Evolutionary conservation across 2,888 invertebrate species (phyloP), one percentile per base, ranked within the genome.

Genomic region (Agapostemon virescens): DNA sequence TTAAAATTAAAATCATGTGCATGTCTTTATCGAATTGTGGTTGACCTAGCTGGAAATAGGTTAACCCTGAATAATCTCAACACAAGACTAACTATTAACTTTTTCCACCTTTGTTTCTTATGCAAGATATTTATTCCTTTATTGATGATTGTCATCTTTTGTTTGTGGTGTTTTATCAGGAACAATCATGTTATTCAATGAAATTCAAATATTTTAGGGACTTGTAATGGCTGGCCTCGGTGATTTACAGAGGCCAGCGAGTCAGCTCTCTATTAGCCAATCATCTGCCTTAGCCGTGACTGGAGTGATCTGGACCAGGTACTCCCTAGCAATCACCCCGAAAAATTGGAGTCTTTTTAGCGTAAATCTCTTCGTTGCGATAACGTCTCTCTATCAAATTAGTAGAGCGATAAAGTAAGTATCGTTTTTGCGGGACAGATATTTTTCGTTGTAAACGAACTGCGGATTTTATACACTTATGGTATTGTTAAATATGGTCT

Each of bases 351-450:
- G 96, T 89, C 94, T 99, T 11, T 98, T 99, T 91, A 96, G 97
- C 87, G 99, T 99, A 11, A 99, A 99, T 93, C 94, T 98, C 9
- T 99, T 99, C 93, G 98, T 99, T n/a, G 98, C 96, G 3, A 88
- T 95, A 3, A 98, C 98, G 5, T 98, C 97, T 86, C 82, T 97
- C 0, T 97, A 96, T 89, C 99, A 99, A 93, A 93, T 98, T 26
- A 92, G 93, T 55, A 95, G 98, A 90, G 98, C 96, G n/a, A 81
- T 94, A 36, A 94, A 89, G 93, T 94, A 91, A 91, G 90, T 86
- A 40, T 17, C 52, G 23, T 61, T 45, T 0, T 17, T 40, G 0
- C 13, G 1, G 7, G 26, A 42, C 30, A 40, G 45, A 49, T 55
- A 55, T 49, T 49, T 20, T n/a, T 9, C 9, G n/a, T n/a, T 49